phyloP scores from a whole-genome alignment of 1,140 invertebrate genomes.

The Coboldia fuscipes region DNA sequence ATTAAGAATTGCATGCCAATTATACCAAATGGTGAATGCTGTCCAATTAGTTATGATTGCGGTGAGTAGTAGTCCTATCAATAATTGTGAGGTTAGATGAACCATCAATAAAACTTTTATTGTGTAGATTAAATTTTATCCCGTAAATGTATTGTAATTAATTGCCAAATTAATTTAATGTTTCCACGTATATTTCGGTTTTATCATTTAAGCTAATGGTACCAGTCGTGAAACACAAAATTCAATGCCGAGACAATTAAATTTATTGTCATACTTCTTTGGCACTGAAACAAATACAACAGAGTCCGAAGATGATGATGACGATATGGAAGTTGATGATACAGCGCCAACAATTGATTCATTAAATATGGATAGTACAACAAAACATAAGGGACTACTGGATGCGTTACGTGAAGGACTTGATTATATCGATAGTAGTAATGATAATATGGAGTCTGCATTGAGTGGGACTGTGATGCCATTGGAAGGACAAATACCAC shows the following conservation, averaged over 20 bases:
- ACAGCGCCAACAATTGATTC: slow-evolving; percentile 1
- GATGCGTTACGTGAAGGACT: slow-evolving; percentile 17
- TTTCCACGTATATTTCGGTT: no score
- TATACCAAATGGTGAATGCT: slow-evolving; percentile 53
- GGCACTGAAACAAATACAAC: slow-evolving; percentile 5
- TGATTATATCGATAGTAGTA: slow-evolving; percentile 18
- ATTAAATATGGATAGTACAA: slow-evolving; percentile 3
- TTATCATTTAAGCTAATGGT: no score
- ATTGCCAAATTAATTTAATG: no score
- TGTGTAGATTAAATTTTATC: no score
- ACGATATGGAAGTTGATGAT: no score
- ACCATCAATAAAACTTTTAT: no score
- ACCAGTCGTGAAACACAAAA: no score
- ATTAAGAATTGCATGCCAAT: slow-evolving; percentile 55
- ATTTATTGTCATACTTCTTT: slow-evolving; percentile 17
- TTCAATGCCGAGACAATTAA: slow-evolving; percentile 19
- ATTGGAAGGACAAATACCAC: not conserved
- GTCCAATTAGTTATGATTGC: slow-evolving; percentile 64
- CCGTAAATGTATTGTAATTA: no score
- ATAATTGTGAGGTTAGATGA: no score
- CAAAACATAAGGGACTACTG: slow-evolving; percentile 17
- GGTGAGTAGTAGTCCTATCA: no score
- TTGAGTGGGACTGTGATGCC: slow-evolving; percentile 1
- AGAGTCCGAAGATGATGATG: not conserved
- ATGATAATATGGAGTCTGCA: slow-evolving; percentile 12